phyloP scores from a whole-genome alignment of 2,797 vertebrate species.

The Pseudochaenichthys georgianus region DNA sequence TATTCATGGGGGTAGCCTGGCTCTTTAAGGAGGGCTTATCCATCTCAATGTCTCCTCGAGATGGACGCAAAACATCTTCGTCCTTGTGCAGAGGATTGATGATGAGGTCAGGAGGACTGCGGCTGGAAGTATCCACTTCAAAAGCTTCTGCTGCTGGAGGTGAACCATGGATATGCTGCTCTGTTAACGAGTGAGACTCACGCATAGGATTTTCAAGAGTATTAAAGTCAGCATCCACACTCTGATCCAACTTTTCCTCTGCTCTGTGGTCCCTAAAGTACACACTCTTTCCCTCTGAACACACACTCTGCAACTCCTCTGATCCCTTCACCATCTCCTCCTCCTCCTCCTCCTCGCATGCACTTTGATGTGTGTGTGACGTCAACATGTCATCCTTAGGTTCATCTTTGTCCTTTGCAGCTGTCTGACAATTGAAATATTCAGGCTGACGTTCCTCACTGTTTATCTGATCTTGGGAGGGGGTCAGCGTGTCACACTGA shows the following conservation, averaged over 20 bases:
- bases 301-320: not conserved
- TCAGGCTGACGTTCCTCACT: conserved; percentile 9
- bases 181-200: not conserved
- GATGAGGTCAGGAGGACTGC: not conserved
- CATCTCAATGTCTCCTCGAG: not conserved
- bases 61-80: not conserved
- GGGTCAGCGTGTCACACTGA: conserved; percentile 8
- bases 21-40: not conserved
- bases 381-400: conserved; percentile 1
- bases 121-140: not conserved
- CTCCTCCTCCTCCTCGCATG: not conserved
- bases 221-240: not conserved
- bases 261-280: conserved; percentile 7
- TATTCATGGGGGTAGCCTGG: conserved; percentile 12
- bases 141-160: not conserved
- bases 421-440: not conserved
- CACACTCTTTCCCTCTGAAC: not conserved
- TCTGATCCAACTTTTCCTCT: conserved; percentile 19
- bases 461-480: not conserved
- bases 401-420: not conserved
- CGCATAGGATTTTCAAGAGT: not conserved
- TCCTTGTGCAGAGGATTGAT: not conserved
- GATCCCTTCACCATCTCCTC: not conserved
- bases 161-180: not conserved
- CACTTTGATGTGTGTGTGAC: not conserved